Percentiles rank a stretch among this genome's conserved stretches.
These are phyloP conservation scores for Amblyteles armatorius DNA, from an alignment of 2,888 invertebrate species.

Conservation along the genomic window DNA sequence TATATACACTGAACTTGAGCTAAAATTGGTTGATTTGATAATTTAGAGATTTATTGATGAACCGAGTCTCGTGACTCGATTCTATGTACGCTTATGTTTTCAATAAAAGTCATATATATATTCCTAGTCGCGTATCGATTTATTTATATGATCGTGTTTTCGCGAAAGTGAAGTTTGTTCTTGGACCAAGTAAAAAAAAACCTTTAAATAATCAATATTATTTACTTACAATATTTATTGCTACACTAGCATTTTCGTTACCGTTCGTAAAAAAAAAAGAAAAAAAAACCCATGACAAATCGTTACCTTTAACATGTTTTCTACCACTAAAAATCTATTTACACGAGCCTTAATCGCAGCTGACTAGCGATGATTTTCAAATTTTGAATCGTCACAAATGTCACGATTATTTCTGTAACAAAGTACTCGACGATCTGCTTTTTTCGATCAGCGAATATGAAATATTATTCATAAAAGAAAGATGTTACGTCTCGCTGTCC, in stretches of 20 bases:
- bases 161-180: background rate
- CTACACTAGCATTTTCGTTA: background rate
- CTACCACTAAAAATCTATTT: background rate
- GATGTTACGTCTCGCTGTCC: slow-evolving; percentile 78
- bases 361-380: background rate
- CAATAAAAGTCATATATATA: slow-evolving; percentile 10
- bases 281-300: background rate
- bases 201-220: background rate
- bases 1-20: background rate
- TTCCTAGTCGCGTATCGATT: background rate
- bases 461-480: slow-evolving; percentile 28
- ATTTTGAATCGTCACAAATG: background rate
- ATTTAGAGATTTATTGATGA: background rate
- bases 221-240: background rate
- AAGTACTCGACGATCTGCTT: background rate
- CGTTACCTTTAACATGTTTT: background rate
- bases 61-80: background rate
- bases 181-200: background rate
- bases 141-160: background rate
- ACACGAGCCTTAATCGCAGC: background rate
- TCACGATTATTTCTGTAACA: background rate
- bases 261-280: background rate
- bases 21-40: slow-evolving; percentile 2
- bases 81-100: background rate
- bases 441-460: background rate